phyloP scores from a whole-genome alignment of 2,888 invertebrate genomes.

The Dynastes hyllus region DNA sequence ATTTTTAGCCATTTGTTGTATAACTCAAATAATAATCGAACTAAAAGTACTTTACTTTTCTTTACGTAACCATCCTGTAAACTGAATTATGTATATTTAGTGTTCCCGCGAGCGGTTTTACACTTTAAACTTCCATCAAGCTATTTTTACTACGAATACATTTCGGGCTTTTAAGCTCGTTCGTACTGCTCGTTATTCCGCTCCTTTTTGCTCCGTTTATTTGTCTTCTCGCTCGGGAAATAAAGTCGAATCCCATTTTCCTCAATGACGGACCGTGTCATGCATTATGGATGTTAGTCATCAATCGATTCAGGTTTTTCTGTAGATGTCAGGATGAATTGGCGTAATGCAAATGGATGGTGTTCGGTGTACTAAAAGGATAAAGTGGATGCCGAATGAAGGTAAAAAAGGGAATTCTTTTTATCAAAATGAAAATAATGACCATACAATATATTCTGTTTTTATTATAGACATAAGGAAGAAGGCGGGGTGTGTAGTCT shows the following conservation, averaged over 20 bases:
- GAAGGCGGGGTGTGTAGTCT: too few species aligned
- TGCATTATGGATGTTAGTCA: slow-evolving; percentile 28
- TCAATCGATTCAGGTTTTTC: slow-evolving; percentile 24
- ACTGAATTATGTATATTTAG: not conserved
- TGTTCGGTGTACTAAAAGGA: too few species aligned
- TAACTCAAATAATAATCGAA: not conserved
- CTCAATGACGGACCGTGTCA: slow-evolving; percentile 5
- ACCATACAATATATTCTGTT: too few species aligned
- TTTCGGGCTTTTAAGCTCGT: not conserved
- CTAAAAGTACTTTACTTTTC: not conserved
- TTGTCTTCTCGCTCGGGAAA: slow-evolving; percentile 9
- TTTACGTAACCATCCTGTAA: not conserved
- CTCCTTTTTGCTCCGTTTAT: not conserved
- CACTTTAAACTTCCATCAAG: not conserved
- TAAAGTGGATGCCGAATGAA: too few species aligned
- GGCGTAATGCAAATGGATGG: slow-evolving; percentile 29
- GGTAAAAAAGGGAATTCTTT: too few species aligned
- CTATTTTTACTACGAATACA: not conserved
- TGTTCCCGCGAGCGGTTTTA: not conserved
- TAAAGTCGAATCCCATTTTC: slow-evolving; percentile 21
- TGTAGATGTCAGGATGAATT: slow-evolving; percentile 19
- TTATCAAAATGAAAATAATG: too few species aligned
- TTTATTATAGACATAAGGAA: too few species aligned
- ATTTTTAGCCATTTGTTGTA: too few species aligned
- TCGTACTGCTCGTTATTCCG: not conserved